Conservation (phyloP, 2,888 invertebrate species). For the Callyntrura guangdongensis region DNA sequence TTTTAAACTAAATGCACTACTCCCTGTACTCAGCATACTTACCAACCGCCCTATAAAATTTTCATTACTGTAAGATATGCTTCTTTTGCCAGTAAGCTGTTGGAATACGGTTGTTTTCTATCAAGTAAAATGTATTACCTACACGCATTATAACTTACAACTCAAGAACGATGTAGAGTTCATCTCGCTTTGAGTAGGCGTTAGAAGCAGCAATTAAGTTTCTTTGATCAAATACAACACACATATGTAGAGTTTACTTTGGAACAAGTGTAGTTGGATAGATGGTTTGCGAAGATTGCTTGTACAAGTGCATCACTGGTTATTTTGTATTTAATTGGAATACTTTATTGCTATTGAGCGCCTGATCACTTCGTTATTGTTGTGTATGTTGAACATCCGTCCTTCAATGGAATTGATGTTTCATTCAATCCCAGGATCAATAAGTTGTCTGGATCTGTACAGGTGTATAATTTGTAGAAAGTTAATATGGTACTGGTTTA, state of each 20-base stretch:
- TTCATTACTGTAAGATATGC: no score
- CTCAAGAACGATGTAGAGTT: neutral
- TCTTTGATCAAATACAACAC: no score
- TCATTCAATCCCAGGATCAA: neutral
- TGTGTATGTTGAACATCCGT: no score
- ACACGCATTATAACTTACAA: no score
- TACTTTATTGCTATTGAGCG: constrained; percentile 10
- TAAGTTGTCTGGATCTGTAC: neutral
- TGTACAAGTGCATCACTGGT: neutral
- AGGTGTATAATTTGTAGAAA: neutral
- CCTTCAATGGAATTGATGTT: neutral
- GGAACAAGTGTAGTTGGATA: neutral
- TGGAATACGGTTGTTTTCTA: no score
- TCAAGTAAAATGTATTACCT: no score
- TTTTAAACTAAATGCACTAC: neutral
- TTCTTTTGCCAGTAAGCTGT: no score
- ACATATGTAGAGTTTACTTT: neutral
- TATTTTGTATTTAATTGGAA: no score
- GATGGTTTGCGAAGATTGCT: neutral
- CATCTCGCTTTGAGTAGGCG: neutral
- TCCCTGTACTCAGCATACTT: no score
- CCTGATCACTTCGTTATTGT: neutral
- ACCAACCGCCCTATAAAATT: no score
- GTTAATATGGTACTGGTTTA: neutral
- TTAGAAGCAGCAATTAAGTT: neutral